These are phyloP conservation scores for Muscicapa striata DNA, from an alignment of 2,797 vertebrate species.

Conservation along the genomic window DNA sequence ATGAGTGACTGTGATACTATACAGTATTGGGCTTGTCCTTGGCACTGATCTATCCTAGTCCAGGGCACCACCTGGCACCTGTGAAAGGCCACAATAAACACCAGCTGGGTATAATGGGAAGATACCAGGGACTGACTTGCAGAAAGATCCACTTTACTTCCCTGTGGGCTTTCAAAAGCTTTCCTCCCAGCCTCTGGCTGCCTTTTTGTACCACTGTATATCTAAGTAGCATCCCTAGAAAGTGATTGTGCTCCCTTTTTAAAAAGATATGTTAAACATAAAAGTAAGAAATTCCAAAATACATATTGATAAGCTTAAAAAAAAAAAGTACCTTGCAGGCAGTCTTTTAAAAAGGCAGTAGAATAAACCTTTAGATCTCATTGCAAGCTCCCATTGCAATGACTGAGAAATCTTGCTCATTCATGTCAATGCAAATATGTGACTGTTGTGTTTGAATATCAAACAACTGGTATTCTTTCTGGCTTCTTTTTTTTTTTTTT, in stretches of 20 bases:
- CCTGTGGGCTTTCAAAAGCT: not conserved
- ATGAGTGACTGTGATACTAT: not conserved
- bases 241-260: not conserved
- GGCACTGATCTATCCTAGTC: not conserved
- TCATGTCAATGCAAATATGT: constrained; percentile 52
- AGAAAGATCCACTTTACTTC: not conserved
- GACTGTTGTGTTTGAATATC: not conserved
- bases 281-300: constrained; percentile 43
- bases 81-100: not conserved
- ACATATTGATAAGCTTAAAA: constrained; percentile 50
- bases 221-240: constrained; percentile 25
- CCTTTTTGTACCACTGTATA: constrained; percentile 23
- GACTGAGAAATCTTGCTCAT: constrained; percentile 35
- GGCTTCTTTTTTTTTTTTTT: not conserved
- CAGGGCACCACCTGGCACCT: not conserved
- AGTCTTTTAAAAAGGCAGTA: not conserved
- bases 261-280: constrained; percentile 37
- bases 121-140: not conserved
- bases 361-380: constrained; percentile 53
- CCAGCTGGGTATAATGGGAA: not conserved
- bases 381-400: constrained; percentile 27
- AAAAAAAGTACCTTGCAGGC: constrained; percentile 35
- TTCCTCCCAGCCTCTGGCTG: not conserved
- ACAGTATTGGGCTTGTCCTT: not conserved
- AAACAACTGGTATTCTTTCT: not conserved